Evolutionary conservation across 2,113 vertebrate species (phyloP).

Genomic region (Chloebia gouldiae): DNA sequence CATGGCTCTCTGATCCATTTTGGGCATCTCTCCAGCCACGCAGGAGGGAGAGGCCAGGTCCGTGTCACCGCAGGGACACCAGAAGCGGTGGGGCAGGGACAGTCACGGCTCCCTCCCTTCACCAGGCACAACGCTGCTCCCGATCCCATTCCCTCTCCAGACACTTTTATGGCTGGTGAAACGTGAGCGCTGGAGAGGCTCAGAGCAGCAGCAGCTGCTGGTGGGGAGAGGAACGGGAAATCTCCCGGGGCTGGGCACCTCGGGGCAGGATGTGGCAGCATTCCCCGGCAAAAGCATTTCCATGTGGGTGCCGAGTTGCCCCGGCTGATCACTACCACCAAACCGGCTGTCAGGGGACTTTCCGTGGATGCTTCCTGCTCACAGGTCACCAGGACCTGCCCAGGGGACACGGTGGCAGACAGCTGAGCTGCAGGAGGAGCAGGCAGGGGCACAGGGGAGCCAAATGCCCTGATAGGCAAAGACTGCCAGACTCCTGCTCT

Average conservation of each 20-base stretch:
- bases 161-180: constrained; percentile 28
- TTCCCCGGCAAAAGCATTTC: not conserved
- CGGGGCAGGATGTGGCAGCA: not conserved
- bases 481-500: not conserved
- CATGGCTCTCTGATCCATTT: not conserved
- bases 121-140: not conserved
- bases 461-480: not conserved
- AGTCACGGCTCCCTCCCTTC: not conserved
- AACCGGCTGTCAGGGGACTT: not conserved
- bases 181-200: not conserved
- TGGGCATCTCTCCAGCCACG: not conserved
- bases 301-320: rapidly evolving
- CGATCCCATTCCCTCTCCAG: not conserved
- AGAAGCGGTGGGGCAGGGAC: not conserved
- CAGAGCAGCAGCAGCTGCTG: not conserved
- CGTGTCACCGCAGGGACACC: not conserved
- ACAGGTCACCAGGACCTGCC: not conserved
- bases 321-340: rapidly evolving
- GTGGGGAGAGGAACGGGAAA: not conserved
- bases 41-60: not conserved
- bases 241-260: not conserved
- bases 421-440: not conserved
- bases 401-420: not conserved
- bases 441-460: not conserved
- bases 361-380: rapidly evolving